Percentiles rank a stretch among this genome's conserved stretches.
Conservation (phyloP, 2,113 vertebrate species). For the Macquaria australasica region DNA sequence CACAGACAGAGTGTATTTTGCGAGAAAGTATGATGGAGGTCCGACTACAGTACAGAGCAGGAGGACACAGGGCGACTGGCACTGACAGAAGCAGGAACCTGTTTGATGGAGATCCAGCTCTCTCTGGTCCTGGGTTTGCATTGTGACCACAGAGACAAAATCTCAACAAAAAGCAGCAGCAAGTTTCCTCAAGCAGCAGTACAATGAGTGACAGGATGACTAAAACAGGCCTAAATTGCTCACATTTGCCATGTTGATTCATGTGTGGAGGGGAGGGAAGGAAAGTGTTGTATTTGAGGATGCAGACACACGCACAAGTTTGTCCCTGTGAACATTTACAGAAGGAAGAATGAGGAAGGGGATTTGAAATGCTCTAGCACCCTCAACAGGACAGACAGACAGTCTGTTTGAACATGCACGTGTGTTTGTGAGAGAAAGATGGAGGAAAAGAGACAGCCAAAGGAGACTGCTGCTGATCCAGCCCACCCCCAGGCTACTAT, state of each 20-base stretch:
- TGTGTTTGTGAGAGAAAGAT: background rate
- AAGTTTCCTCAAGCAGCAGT: background rate
- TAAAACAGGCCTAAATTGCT: background rate
- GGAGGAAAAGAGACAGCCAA: background rate
- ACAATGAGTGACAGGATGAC: background rate
- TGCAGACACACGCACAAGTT: background rate
- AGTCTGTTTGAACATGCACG: background rate
- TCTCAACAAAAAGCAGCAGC: background rate
- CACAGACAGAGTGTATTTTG: background rate
- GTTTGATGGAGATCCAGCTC: background rate
- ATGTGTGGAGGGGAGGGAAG: background rate
- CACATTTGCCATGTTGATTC: background rate
- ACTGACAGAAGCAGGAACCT: background rate
- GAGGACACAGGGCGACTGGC: background rate
- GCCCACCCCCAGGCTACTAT: background rate
- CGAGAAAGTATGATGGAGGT: background rate
- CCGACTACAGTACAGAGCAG: background rate
- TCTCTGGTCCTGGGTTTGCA: background rate
- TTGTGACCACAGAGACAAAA: background rate
- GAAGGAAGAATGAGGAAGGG: background rate
- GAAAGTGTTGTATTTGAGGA: background rate
- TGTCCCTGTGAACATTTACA: background rate
- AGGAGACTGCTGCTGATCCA: background rate
- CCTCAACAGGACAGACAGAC: constrained; percentile 70
- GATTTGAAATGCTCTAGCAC: constrained; percentile 70